Percentiles rank a stretch among this genome's conserved stretches.
These are phyloP conservation scores for Drosophila diplacantha DNA, from an alignment of 2,888 invertebrate genomes.

Conservation along the genomic window DNA sequence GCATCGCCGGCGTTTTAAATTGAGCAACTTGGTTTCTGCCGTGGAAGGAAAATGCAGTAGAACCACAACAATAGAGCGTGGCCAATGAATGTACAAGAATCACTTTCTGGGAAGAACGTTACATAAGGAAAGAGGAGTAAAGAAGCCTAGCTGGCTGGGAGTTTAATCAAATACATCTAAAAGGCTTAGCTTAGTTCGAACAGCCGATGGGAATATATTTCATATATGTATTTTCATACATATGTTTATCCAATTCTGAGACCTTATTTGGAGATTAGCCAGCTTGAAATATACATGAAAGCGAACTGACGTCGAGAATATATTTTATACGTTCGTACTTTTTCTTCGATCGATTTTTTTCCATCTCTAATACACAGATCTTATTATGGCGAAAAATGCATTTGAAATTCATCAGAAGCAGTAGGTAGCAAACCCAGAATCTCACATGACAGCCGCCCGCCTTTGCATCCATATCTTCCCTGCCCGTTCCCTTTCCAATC, in stretches of 20 bases:
- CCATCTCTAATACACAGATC: slow-evolving; percentile 21
- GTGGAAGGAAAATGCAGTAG: slow-evolving; percentile 31
- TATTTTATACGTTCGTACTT: slow-evolving; percentile 5
- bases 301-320: slow-evolving; percentile 13
- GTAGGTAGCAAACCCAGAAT: slow-evolving; percentile 25
- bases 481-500: slow-evolving; percentile 13
- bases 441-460: slow-evolving; percentile 52
- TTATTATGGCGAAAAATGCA: slow-evolving; percentile 36
- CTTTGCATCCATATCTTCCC: slow-evolving; percentile 49
- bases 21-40: slow-evolving; percentile 51
- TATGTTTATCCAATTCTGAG: slow-evolving; percentile 33
- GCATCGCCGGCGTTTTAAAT: slow-evolving; percentile 56
- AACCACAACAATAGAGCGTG: slow-evolving; percentile 43
- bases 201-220: not conserved
- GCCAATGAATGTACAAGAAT: slow-evolving; percentile 34
- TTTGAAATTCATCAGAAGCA: slow-evolving; percentile 34
- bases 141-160: slow-evolving; percentile 10
- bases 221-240: not conserved
- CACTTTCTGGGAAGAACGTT: slow-evolving; percentile 45
- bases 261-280: slow-evolving; percentile 39
- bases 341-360: slow-evolving; percentile 5
- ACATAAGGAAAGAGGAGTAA: slow-evolving; percentile 7
- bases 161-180: slow-evolving; percentile 40
- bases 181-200: slow-evolving; percentile 8
- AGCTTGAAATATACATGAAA: slow-evolving; percentile 29